Conservation (phyloP, 2,113 vertebrate species). For the Lates calcarifer region DNA sequence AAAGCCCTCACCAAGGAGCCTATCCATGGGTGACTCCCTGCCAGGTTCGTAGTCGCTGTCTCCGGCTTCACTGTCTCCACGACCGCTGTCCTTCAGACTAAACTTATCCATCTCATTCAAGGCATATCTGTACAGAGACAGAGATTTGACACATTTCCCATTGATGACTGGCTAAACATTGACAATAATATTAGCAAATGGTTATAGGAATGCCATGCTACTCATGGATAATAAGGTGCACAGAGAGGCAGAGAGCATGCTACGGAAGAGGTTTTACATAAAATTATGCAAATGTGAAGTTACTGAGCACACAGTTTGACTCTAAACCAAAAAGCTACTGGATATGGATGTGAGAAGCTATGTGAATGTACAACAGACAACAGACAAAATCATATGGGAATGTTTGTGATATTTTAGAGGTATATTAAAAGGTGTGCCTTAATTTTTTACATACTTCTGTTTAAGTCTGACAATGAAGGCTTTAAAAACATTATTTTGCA, state of each 20-base stretch:
- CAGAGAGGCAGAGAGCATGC: slow-evolving; percentile 22
- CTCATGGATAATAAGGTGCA: slow-evolving; percentile 48
- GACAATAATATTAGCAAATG: slow-evolving; percentile 16
- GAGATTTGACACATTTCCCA: slow-evolving; percentile 5
- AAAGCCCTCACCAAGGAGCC: slow-evolving; percentile 95
- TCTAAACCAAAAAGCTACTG: slow-evolving; percentile 38
- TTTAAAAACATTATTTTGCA: neutral
- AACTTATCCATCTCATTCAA: slow-evolving; percentile 99
- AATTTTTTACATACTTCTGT: neutral
- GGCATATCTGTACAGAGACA: slow-evolving; percentile 88
- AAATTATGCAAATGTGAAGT: slow-evolving; percentile 67
- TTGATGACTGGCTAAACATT: neutral
- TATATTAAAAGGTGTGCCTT: neutral
- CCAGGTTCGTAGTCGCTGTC: slow-evolving; percentile 99
- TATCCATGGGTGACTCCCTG: slow-evolving; percentile 95
- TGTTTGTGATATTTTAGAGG: neutral
- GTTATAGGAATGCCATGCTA: neutral
- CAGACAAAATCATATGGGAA: neutral
- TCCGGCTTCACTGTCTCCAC: slow-evolving; percentile 97
- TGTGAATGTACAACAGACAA: neutral
- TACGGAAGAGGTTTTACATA: slow-evolving; percentile 69
- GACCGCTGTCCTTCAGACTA: slow-evolving; percentile 98
- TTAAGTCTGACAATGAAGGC: neutral
- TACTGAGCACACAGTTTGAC: slow-evolving; percentile 54
- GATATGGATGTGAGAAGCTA: slow-evolving; percentile 3